Base-by-base conservation (phyloP, 2,113 vertebrate genomes). In the Sialia sialis region DNA sequence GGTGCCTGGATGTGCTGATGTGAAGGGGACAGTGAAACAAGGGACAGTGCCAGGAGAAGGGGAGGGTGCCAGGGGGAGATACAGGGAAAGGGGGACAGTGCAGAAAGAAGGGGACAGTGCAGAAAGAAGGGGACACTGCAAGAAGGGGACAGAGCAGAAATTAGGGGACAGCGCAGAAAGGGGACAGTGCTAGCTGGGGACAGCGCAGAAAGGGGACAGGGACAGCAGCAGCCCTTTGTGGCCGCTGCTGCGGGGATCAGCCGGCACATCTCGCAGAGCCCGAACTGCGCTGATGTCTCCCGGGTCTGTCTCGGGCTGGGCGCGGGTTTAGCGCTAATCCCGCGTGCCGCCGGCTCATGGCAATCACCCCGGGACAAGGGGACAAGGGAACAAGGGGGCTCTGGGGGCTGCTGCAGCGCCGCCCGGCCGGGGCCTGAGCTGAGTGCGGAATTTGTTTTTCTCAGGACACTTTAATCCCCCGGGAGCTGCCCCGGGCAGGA, bases 281-380 rank as follows among this genome's bases (percentile, higher is more conserved):
- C 96, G 92, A 96, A 97, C 94, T 79, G 95, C 20, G 96, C 95
- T 56, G 3, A 77, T 67, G 90, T 44, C 91, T 72, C 76, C 23
- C 79, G 13, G 27, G 92, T 51, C 86, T 54, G 90, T 56, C 81
- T 30, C 49, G 9, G 77, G 8, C 86, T 1, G 73, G 44, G 58
- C 76, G 20, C 30, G 27, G 75, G 3, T 43, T 92, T 51, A 25
- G 56, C 63, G 7, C 79, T 95, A 92, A 96, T 93, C 94, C 62
- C 1, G 6, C 90, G 5, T 10, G 81, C 84, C 36, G 9, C 7
- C 2, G 73, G 21, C 22, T 94, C 91, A 82, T 52, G 44, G 10
- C 76, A 26, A 59, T 49, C 86, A 27, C n/a, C n/a, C n/a, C n/a
- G n/a, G n/a, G n/a, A n/a, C n/a, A n/a, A n/a, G n/a, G n/a, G n/a